Base-by-base conservation (phyloP, 2,888 invertebrate genomes). In the Papilio protenor region DNA sequence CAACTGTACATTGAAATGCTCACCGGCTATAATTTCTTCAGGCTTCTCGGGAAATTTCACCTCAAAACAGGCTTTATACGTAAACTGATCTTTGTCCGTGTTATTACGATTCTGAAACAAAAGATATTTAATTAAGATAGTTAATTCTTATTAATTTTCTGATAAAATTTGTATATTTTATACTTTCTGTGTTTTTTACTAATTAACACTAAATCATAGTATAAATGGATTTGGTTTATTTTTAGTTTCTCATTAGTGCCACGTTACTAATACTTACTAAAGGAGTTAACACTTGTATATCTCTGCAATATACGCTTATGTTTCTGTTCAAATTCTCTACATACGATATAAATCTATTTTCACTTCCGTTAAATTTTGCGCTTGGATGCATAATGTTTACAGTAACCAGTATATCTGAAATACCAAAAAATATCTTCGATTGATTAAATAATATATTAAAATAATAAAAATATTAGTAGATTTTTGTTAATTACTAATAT, bases 381-480 rank as follows among this genome's bases (percentile, higher is more conserved):
- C 79, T 27, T 0, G 79, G 76, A 59, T 88, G 85, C 6, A 57
- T 79, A 49, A 88, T 79, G 21, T 82, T 77, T 1, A 89, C 80
- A 8, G 79, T 82, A 6, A 89, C 82, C 27, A 75, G 66, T 52
- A 90, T 78, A 74, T 79, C 90, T 90, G 83, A 59, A 83, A 81
- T 72, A 52, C 80, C 40, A 72, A 66, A 70, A 14, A 61, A 33
- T 1, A 52, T 52, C 18, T 52, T 6, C 52, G 14, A 47, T 27
- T 27, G 1, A 2, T 27, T 27, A 27, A 27, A 27, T 27, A 27
- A 27, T 2, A 27, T 27, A 2, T 27, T 27, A 27, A 27, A 27
- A 27, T 27, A 27, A 27, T 2, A 27, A 27, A 27, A 27, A 27
- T 27, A 27, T 27, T 27, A 27, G 27, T 27, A 2, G 27, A 27